Evolutionary conservation across 2,888 invertebrate genomes (phyloP), one percentile per base, ranked within the genome.

Genomic region (Crocallis elinguaria): DNA sequence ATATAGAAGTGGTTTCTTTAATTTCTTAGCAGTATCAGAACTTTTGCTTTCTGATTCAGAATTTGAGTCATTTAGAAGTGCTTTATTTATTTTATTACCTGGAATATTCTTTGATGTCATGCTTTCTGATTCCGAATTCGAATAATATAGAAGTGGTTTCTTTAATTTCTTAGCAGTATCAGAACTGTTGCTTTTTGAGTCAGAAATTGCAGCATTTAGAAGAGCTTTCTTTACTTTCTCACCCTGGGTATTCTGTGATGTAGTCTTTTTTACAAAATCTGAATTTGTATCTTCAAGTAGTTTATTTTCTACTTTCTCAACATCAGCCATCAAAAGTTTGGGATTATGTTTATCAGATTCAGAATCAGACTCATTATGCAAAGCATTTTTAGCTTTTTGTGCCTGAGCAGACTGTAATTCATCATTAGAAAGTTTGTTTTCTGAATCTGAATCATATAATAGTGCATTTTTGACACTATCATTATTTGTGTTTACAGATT

Each of bases 381-480:
- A 57, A 41, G 51, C 44, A 45, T 52, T 37, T 44, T 43, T 59
- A 7, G 39, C 23, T 12, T 41, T 38, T 32, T 42, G 14, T 3
- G 21, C 29, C 17, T 16, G 8, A 9, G 25, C 16, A 49, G 25
- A 41, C 8, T 17, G 7, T 32, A 13, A 12, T 21, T 2, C 41
- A 14, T 43, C 16, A 13, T 27, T 25, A 35, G 36, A 39, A 7
- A 23, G 23, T 35, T 39, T 42, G 48, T 64, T 61, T 38, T 74
- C 69, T 21, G 66, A 67, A 46, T 71, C 70, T 19, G 75, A 77
- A 55, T 78, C 70, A 60, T 70, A 60, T 11, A 77, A 58, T 2
- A 77, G 60, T 12, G 70, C 64, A 50, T 55, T 68, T 68, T 69
- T 69, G 23, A 64, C 41, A 33, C 29, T 57, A 25, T 60, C 50